These are phyloP conservation scores for Coremacera marginata DNA, from an alignment of 2,888 invertebrate genomes.

Conservation along the genomic window DNA sequence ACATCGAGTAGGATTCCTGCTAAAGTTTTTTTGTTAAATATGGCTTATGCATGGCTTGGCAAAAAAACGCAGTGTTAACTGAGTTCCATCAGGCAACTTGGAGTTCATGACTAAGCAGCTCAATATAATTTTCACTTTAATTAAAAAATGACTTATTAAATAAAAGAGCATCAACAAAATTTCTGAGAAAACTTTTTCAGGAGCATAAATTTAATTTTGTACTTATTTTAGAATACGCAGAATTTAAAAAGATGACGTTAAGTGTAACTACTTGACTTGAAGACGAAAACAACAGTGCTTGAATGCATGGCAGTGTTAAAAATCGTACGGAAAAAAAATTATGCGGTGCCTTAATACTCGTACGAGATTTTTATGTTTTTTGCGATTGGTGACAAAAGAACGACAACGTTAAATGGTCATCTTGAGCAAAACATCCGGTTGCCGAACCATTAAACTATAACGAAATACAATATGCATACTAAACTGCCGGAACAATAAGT, in stretches of 20 bases:
- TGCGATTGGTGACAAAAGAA: no score
- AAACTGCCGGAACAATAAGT: not conserved
- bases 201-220: no score
- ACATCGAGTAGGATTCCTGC: no score
- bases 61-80: no score
- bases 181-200: no score
- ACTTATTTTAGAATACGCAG: not conserved
- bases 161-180: no score
- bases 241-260: not conserved
- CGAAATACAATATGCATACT: conserved; percentile 7
- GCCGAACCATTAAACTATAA: conserved; percentile 8
- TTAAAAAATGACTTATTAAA: no score
- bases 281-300: not conserved
- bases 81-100: no score
- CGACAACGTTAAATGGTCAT: not conserved
- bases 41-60: no score
- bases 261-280: not conserved
- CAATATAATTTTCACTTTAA: no score
- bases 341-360: not conserved
- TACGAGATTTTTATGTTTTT: not conserved
- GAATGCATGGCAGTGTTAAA: not conserved
- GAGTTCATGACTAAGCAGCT: no score
- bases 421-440: conserved; percentile 34
- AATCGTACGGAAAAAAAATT: not conserved
- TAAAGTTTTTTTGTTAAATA: no score